Conservation (phyloP, 2,888 invertebrate species). For the Morpho achilles region DNA sequence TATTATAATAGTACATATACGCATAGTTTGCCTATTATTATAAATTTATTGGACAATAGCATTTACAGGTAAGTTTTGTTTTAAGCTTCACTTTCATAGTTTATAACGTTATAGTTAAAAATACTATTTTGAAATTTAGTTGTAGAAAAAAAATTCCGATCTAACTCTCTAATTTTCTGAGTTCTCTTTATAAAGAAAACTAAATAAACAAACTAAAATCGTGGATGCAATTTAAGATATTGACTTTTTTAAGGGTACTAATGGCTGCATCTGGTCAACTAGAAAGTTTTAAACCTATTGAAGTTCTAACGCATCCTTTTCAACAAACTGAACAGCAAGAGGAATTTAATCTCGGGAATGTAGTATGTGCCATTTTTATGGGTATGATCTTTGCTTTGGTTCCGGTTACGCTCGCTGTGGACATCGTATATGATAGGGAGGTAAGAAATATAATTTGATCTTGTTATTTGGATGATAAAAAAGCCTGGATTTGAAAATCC, state of each 20-base stretch:
- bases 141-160: too few relatives aligned
- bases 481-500: too few relatives aligned
- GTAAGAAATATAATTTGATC: constrained; percentile 56
- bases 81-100: background rate
- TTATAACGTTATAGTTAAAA: too few relatives aligned
- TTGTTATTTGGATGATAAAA: too few relatives aligned
- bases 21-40: constrained; percentile 87
- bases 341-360: constrained; percentile 84
- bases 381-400: constrained; percentile 90
- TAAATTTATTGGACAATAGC: constrained; percentile 85
- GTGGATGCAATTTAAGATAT: too few relatives aligned
- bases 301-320: constrained; percentile 83
- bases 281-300: constrained; percentile 78
- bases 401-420: constrained; percentile 87
- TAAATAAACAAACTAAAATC: too few relatives aligned
- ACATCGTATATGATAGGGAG: constrained; percentile 91
- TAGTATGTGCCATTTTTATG: constrained; percentile 86
- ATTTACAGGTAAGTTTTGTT: constrained; percentile 80
- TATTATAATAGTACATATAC: constrained; percentile 89
- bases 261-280: constrained; percentile 55
- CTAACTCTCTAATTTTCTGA: too few relatives aligned
- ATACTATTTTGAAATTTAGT: too few relatives aligned
- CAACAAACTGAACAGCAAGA: constrained; percentile 86
- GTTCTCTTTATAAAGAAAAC: too few relatives aligned
- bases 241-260: constrained; percentile 43